Base-by-base conservation (phyloP, 2,888 invertebrate species). In the Cerceris ruficornis region DNA sequence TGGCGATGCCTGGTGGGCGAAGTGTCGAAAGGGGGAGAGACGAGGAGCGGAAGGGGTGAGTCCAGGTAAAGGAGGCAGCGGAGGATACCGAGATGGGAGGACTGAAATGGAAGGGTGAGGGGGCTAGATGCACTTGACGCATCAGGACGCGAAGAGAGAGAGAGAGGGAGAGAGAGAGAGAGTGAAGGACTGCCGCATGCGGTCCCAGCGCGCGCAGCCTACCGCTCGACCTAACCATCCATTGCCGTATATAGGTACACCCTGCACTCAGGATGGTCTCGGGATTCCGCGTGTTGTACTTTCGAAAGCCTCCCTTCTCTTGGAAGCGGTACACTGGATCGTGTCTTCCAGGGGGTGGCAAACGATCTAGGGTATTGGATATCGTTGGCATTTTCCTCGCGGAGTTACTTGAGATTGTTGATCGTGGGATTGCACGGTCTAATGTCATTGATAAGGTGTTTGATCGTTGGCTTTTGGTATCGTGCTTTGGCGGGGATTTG, bases 181-280 rank as follows among this genome's bases (percentile, higher is more conserved):
- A 75, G 80, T 84, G 85, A 84, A 81, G 78, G 81, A 84, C 83
- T 88, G 88, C 88, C 86, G 88, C 86, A 87, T 89, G 88, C 89
- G 87, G 88, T 87, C 84, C 81, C 87, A 90, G 87, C 87, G 89
- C 88, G 87, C 89, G 88, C 89, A 89, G 86, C 85, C 86, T 88
- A 80, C 75, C 75, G 67, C 75, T 79, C 70, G 52, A 69, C 70
- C 76, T 77, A 78, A 72, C 74, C 78, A 77, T 75, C 74, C 70
- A 72, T 75, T 75, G 52, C 69, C 55, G 46, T 7, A 7, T n/a
- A 15, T 49, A 5, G 7, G 65, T 57, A n/a, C 39, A 57, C 14
- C 13, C 71, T 68, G 65, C 69, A 61, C 65, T 75, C 72, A 66
- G 74, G 64, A 64, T 46, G 69, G 60, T 64, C 65, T 68, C 69